A percentile compares a stretch with the other conserved stretches of the same genome.
Evolutionary conservation across 2,797 vertebrate species (phyloP).

Genomic region (Phalanger gymnotis): DNA sequence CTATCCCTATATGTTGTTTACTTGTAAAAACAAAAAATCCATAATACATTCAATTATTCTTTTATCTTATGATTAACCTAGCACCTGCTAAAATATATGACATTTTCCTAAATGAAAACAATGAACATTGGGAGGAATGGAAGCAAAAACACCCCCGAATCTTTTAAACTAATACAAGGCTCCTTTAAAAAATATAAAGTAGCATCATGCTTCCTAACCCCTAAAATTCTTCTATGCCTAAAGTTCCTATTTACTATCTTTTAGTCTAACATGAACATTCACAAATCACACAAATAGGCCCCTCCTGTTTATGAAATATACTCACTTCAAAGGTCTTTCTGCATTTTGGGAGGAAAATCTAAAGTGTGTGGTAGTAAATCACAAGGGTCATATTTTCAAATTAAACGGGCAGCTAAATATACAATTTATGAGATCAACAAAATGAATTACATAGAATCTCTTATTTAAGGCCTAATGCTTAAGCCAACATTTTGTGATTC

Average conservation of each 20-base stretch:
- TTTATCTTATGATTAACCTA: slow-evolving; percentile 10
- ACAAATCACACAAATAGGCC: not conserved
- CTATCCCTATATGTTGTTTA: not conserved
- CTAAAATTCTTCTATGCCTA: not conserved
- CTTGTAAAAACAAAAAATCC: not conserved
- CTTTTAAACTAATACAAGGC: slow-evolving; percentile 8
- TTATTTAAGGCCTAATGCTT: not conserved
- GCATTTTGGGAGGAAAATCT: not conserved
- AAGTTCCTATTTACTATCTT: not conserved
- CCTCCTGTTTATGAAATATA: not conserved
- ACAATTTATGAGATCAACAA: not conserved
- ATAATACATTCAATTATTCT: not conserved
- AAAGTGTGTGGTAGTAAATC: not conserved
- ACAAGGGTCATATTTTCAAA: not conserved
- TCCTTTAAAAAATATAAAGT: not conserved
- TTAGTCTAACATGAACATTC: not conserved
- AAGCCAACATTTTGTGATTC: not conserved
- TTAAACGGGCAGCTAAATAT: not conserved
- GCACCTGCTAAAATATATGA: not conserved
- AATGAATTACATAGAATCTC: not conserved
- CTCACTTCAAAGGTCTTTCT: not conserved
- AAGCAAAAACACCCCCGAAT: not conserved
- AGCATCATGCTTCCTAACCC: not conserved
- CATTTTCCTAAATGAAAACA: slow-evolving; percentile 45
- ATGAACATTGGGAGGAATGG: slow-evolving; percentile 30